These are phyloP conservation scores for Oryzias curvinotus DNA, from an alignment of 2,113 vertebrate genomes.

Conservation along the genomic window DNA sequence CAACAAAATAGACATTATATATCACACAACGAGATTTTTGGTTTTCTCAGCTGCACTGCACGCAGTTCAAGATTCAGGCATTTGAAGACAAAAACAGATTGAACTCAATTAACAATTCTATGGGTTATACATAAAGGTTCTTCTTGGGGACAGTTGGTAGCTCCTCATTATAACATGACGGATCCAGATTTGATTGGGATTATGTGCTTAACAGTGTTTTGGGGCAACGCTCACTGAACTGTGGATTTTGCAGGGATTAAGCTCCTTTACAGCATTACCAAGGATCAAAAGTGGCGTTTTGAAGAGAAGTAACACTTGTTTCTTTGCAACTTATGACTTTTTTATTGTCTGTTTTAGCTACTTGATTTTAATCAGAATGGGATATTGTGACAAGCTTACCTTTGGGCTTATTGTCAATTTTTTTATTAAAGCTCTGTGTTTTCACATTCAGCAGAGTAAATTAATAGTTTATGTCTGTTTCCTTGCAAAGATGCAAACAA, in stretches of 20 bases:
- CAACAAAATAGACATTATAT: neutral
- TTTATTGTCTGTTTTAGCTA: neutral
- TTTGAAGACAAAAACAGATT: neutral
- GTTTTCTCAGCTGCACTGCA: neutral
- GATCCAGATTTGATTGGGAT: constrained; percentile 19
- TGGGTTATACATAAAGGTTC: neutral
- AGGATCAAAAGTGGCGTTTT: constrained; percentile 24
- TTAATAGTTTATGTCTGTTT: no score
- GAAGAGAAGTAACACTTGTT: constrained; percentile 1
- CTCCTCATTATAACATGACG: constrained; percentile 30
- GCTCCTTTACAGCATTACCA: neutral
- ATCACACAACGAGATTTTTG: neutral
- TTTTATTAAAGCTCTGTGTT: no score
- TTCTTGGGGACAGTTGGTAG: neutral
- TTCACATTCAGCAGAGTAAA: neutral
- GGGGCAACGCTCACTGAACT: neutral
- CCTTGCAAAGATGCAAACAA: no score
- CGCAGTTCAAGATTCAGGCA: no score
- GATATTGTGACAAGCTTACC: neutral
- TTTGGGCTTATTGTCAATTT: neutral
- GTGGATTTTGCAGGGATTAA: constrained; percentile 21
- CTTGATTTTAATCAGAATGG: neutral
- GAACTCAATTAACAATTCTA: neutral
- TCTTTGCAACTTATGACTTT: constrained; percentile 1
- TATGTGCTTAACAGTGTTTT: constrained; percentile 1